Base-by-base conservation (phyloP, 2,797 vertebrate genomes). In the Amphiprion clarkii region DNA sequence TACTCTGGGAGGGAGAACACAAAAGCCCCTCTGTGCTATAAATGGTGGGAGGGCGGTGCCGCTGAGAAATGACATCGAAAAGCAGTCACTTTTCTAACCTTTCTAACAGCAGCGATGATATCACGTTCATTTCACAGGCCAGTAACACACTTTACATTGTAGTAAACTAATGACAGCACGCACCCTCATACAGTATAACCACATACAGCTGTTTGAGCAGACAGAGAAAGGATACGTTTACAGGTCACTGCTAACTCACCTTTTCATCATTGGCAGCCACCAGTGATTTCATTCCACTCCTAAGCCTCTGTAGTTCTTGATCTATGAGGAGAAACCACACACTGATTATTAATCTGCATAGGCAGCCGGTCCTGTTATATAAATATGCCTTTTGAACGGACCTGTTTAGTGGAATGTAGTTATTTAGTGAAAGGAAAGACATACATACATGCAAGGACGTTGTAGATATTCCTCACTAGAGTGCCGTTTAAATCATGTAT, bases 241-340 rank as follows among this genome's bases (percentile, higher is more conserved):
- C 21, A 78, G 31, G 54, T 63, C 21, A 56, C 25, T 44, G 6
- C 54, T 51, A 54, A 81, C 89, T 94, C 82, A 98, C 98, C 96
- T 99, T 99, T 89, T 98, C 97, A 85, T 97, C 95, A 82, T 99
- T 99, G 76, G 96, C 94, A 78, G 95, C 91, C 49, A 96, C 76
- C 55, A 99, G 89, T 0, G 96, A 94, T 76, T 99, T 97, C 96
- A 99, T 97, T 67, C 97, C 97, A 75, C 92, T 92, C 90, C 96
- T 96, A 82, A 99, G 86, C 76, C 89, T 93, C 27, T 98, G 97
- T 73, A 99, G 92, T 88, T 99, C 98, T 90, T 97, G 95, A 87
- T 98, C 97, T 99, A 91, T 72, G 89, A 92, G 73, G 59, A 89
- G 71, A 89, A 84, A 74, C 14, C 13, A 42, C 36, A 64, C 17